Conservation (phyloP, 1,140 invertebrate species). For the Penaeus indicus region DNA sequence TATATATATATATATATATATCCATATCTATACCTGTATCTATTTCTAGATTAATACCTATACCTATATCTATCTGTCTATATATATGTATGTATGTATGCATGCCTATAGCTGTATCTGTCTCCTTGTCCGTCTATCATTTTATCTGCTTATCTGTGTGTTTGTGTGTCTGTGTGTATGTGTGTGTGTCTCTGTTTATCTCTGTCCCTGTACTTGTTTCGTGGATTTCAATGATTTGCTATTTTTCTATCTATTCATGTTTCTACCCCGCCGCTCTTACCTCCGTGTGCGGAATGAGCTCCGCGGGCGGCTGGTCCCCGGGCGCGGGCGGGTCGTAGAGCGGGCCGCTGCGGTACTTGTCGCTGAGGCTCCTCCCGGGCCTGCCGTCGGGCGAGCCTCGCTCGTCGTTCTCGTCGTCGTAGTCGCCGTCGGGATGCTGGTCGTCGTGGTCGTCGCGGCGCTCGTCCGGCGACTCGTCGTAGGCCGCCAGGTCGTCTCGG, state of each 20-base stretch:
- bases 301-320: neutral
- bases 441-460: slow-evolving; percentile 16
- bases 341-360: slow-evolving; percentile 40
- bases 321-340: slow-evolving; percentile 31
- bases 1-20: no score
- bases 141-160: no score
- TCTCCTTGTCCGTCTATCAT: no score
- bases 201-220: neutral
- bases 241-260: no score
- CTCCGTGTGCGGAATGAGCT: slow-evolving; percentile 2
- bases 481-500: slow-evolving; percentile 20
- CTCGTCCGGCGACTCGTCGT: slow-evolving; percentile 33
- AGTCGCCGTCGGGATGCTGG: neutral
- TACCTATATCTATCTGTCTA: no score
- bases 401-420: slow-evolving; percentile 10
- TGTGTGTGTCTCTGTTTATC: no score
- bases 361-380: slow-evolving; percentile 37
- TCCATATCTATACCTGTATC: no score
- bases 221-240: no score
- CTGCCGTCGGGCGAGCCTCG: slow-evolving; percentile 41
- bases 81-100: no score
- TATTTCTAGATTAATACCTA: no score
- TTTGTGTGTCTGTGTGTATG: no score
- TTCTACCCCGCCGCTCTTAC: neutral
- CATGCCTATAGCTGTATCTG: neutral